Evolutionary conservation across 2,888 invertebrate genomes (phyloP), one percentile per base, ranked within the genome.

Genomic region (Caenorhabditis sinica): DNA sequence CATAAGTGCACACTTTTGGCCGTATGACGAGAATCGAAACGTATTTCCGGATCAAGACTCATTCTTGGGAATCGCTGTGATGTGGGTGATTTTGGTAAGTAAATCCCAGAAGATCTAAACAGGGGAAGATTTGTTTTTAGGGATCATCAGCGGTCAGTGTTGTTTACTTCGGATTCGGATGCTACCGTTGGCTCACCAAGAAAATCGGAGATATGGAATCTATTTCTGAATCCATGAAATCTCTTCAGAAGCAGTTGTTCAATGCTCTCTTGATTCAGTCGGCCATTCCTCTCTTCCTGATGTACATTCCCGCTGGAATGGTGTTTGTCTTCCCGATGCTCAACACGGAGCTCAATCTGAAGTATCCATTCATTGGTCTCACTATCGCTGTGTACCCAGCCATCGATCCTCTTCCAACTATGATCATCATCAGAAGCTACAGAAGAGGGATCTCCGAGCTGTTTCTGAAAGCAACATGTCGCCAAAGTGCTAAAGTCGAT

Each of bases 241-340:
- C 45, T 17, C 72, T 82, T 1, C 82, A 82, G 45, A 56, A 53
- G 25, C 82, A 82, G 60, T 36, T 82, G 17, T 82, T 82, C 72
- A 23, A 76, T n/a, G 76, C 76, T 13, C 60, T 82, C 3, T 13
- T 76, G 20, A 25, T 82, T 36, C 76, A 82, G 25, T 58, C 82
- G 2, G 45, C 63, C 3, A 77, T 82, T 28, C 82, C 82, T 20
- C 20, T 76, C 15, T 56, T 82, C 17, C 30, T 82, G 6, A 82
- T 82, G 82, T 82, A 76, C 33, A 45, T 72, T n/a, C 82, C 82
- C 4, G 58, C 58, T 56, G 71, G 43, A 40, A 65, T 82, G 63
- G 68, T 82, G 5, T 82, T 82, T 25, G 17, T 82, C 3, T 76
- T 76, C 51, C 82, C 82, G 13, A 76, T 82, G 76, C 40, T 82